Evolutionary conservation across 2,797 vertebrate species (phyloP).

Genomic region (Danionella dracula): DNA sequence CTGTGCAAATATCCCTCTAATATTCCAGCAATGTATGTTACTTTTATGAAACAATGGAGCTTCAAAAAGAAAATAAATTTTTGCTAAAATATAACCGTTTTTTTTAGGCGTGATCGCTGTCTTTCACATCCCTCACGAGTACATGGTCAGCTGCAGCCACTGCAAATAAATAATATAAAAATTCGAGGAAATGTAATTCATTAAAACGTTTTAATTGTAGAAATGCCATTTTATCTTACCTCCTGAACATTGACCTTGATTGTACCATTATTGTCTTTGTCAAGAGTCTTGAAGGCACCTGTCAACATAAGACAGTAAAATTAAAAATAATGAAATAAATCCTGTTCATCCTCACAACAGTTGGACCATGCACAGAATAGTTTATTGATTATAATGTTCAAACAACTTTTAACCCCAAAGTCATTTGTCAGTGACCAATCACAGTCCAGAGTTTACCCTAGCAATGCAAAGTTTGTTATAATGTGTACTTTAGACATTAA

Average conservation of each 20-base stretch:
- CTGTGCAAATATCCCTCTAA: not conserved
- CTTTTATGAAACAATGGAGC: not conserved
- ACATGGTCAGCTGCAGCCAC: slow-evolving; percentile 96
- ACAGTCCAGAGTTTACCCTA: too few species aligned
- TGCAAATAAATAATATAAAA: slow-evolving; percentile 46
- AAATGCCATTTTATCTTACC: slow-evolving; percentile 59
- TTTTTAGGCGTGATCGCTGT: not conserved
- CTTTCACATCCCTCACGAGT: slow-evolving; percentile 69
- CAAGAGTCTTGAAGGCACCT: slow-evolving; percentile 87
- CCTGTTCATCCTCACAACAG: too few species aligned
- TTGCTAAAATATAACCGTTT: not conserved
- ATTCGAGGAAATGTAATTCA: not conserved
- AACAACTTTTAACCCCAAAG: too few species aligned
- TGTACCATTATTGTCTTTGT: slow-evolving; percentile 72
- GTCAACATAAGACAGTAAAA: slow-evolving; percentile 7
- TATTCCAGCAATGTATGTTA: not conserved
- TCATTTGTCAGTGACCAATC: too few species aligned
- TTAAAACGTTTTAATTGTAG: not conserved
- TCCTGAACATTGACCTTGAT: slow-evolving; percentile 82
- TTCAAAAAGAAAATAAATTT: not conserved
- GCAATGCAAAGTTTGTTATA: too few species aligned
- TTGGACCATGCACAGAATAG: too few species aligned
- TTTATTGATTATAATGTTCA: too few species aligned
- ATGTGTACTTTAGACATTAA: too few species aligned
- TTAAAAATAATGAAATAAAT: too few species aligned